Conservation (phyloP, 2,888 invertebrate species). For the Ophioninae sp. region DNA sequence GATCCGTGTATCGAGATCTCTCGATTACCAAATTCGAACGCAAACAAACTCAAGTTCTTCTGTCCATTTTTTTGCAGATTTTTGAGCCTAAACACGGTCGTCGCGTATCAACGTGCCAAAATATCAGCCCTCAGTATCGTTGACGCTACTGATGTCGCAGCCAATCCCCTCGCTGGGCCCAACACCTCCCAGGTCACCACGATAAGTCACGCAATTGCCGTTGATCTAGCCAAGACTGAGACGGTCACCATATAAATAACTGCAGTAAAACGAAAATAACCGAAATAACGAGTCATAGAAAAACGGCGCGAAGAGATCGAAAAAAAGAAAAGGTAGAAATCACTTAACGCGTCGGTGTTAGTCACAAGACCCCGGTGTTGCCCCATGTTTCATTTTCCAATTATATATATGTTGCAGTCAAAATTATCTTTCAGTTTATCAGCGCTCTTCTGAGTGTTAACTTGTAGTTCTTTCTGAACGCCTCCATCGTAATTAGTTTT, state of each 20-base stretch:
- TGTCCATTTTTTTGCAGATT: conserved; percentile 83
- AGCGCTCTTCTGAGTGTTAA: too few species aligned
- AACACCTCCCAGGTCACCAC: conserved; percentile 75
- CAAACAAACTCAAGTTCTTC: not conserved
- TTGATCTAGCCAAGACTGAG: conserved; percentile 79
- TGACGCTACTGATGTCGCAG: conserved; percentile 69
- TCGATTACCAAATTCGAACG: too few species aligned
- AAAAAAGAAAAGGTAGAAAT: not conserved
- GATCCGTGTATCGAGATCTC: too few species aligned
- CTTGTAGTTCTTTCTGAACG: too few species aligned
- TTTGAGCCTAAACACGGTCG: conserved; percentile 92
- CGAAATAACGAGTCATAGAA: not conserved
- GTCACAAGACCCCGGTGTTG: too few species aligned
- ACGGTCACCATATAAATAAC: conserved; percentile 58
- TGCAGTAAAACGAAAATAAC: not conserved
- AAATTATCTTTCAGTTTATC: too few species aligned
- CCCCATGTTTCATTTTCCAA: too few species aligned
- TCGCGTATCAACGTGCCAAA: conserved; percentile 95
- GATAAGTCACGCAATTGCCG: conserved; percentile 83
- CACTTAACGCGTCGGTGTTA: too few species aligned
- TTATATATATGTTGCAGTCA: too few species aligned
- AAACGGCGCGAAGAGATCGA: not conserved
- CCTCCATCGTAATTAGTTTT: too few species aligned
- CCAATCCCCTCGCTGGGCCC: conserved; percentile 61
- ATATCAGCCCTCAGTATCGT: conserved; percentile 92